Base-by-base conservation (phyloP, 35 echinoderm and acorn worm genomes). In the Strongylocentrotus purpuratus region DNA sequence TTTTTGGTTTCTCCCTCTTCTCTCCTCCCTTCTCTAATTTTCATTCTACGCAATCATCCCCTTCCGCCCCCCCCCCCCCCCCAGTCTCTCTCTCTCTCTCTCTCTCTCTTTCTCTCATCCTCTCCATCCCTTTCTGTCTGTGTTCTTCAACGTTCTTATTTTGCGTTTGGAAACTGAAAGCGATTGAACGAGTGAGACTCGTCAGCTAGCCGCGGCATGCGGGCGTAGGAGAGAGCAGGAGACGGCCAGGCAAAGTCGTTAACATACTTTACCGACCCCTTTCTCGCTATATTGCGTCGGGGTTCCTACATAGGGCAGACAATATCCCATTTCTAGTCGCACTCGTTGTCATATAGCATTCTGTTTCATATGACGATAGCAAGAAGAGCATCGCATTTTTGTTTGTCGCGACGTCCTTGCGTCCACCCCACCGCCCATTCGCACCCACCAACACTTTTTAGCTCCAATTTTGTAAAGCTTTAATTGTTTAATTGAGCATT, bases 191-290 rank as follows among this genome's bases (percentile, higher is more conserved):
- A 78, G 50, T 55, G 50, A 55, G 22, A n/a, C 65, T 28, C 65
- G 25, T 78, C 65, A 78, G 65, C 65, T 22, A 78, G 45, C 87
- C 32, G 87, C 45, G 87, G 20, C 45, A 89, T 89, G 45, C 87
- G 87, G 87, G 87, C 87, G 32, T 89, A 89, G 33, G 25, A 78
- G 65, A 78, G 65, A 78, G 65, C 65, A 22, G 15, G 65, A 78
- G 87, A 46, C 87, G 87, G 13, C 12, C 87, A 45, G 33, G 87
- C 33, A 33, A 31, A 89, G 87, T 89, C 87, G 87, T 89, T 89
- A 89, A 89, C 87, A 89, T 89, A 89, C 87, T 89, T 89, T 45
- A 33, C 87, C 87, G 87, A 89, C 87, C 87, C 87, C 87, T 89
- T 89, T 89, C 87, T 45, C 32, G 65, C 65, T 22, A 89, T 33